Base-by-base conservation (phyloP, 2,113 vertebrate species). In the Rhea americana region DNA sequence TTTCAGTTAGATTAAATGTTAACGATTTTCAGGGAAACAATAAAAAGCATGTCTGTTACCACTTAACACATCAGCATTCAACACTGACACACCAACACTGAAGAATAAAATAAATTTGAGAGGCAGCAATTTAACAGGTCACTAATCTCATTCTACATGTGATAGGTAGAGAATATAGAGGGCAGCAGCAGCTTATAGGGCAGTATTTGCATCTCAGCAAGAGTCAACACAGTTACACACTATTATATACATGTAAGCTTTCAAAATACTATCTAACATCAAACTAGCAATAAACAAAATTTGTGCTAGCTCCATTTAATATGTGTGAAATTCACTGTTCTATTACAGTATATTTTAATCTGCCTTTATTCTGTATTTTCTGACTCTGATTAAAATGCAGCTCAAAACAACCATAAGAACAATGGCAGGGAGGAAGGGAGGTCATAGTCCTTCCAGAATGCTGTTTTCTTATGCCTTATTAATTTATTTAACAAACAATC, bases 21-120 rank as follows among this genome's bases (percentile, higher is more conserved):
- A 87, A 67, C 72, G 16, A 77, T 37, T 59, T 76, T 41, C 7
- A 50, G 50, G n/a, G 21, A 94, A 94, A 82, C 32, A 84, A 72
- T 11, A 81, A 28, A 55, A 62, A 85, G 70, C 5, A 3, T 51
- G 41, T 74, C 93, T 39, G 24, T 18, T 59, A 50, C 79, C 80
- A 39, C 39, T 77, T 35, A 67, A 71, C 1, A 1, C 47, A 82
- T 10, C 32, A 37, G 11, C 37, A 51, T 35, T 11, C 70, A 88
- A 67, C 9, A 30, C 11, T 39, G 41, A 24, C 1, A 1, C 7
- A 63, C 4, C 11, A n/a, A 55, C 77, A 24, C 14, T 6, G 30
- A 93, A 59, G 45, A 58, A 89, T 82, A 50, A 83, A 80, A 79
- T 37, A 14, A 11, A 59, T 47, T 26, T 41, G 45, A 67, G 62